A percentile compares a stretch with the other conserved stretches of the same genome.
Conservation (phyloP, 2,113 vertebrate species). For the Holacanthus passer region DNA sequence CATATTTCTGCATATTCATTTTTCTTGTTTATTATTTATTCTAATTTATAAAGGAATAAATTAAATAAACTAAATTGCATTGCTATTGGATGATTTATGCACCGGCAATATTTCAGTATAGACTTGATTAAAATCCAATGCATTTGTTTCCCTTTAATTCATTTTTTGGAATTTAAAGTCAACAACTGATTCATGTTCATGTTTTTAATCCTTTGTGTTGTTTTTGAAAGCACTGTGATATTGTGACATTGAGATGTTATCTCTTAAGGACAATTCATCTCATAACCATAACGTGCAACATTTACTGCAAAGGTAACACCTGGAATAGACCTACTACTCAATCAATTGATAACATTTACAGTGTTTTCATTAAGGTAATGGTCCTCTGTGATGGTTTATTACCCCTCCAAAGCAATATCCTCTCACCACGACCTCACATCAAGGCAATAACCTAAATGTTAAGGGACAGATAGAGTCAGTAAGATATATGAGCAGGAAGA, state of each 20-base stretch:
- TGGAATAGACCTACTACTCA: conserved; percentile 55
- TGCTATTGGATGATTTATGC: background rate
- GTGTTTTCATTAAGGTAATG: conserved; percentile 85
- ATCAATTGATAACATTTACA: conserved; percentile 74
- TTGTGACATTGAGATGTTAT: conserved; percentile 48
- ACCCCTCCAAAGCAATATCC: conserved; percentile 72
- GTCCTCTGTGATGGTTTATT: conserved; percentile 76
- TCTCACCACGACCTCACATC: conserved; percentile 65
- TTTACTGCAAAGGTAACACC: conserved; percentile 56
- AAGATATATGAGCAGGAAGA: conserved; percentile 9
- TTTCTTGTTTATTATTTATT: background rate
- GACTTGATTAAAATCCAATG: too few relatives aligned
- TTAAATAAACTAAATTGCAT: background rate
- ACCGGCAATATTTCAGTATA: too few relatives aligned
- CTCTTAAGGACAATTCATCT: conserved; percentile 39
- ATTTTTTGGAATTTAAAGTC: too few relatives aligned
- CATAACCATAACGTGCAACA: conserved; percentile 29
- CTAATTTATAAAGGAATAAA: background rate
- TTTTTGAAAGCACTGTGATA: conserved; percentile 10
- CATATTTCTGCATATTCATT: background rate
- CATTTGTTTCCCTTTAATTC: too few relatives aligned
- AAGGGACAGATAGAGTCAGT: conserved; percentile 39
- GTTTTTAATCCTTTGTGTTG: background rate
- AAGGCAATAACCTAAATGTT: conserved; percentile 73
- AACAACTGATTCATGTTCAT: too few relatives aligned